Base-by-base conservation (phyloP, 1,140 invertebrate species). In the Acromyrmex heyeri region DNA sequence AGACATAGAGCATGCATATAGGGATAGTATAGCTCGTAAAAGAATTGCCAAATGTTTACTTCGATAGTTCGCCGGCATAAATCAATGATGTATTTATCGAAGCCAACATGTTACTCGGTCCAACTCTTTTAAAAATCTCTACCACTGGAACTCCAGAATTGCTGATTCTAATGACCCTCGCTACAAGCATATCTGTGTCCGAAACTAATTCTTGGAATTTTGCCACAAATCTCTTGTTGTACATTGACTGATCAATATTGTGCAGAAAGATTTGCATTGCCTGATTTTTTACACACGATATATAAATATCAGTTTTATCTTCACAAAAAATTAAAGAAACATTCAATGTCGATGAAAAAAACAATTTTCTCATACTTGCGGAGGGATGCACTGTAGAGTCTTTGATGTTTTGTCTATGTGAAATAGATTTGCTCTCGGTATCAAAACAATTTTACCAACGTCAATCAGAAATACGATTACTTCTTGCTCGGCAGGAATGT, bases 71-170 rank as follows among this genome's bases (percentile, higher is more conserved):
- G 7, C 85, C 73, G 88, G 97, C 96, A 72, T 96, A 91, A 57
- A 93, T 91, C 12, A 97, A 94, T 38, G 96, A 96, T 79, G 96
- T 95, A 93, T 97, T 97, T 72, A 97, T 96, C 55, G 96, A 97
- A 61, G 96, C 96, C 77, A 97, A 93, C 27, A 96, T 95, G 82
- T 96, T 96, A 61, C 95, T 95, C 10, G 95, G 95, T 55, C 95
- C 93, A 62, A 95, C 95, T 91, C 97, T 94, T 87, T 96, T 96
- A 88, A 96, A 97, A 53, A 97, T 94, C 90, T 97, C 96, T 4
- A 97, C 96, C 53, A 94, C 86, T 10, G 96, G 95, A 38, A 91
- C 30, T 16, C 89, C 76, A 14, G 91, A 85, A 5, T 62, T 62
- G 0, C 75, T 86, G 12, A 89, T 78, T 70, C 87, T 70, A 2